Percentiles rank a stretch among this genome's conserved stretches.
These are phyloP conservation scores for Thelaira solivaga DNA, from an alignment of 2,888 invertebrate species.

Conservation along the genomic window DNA sequence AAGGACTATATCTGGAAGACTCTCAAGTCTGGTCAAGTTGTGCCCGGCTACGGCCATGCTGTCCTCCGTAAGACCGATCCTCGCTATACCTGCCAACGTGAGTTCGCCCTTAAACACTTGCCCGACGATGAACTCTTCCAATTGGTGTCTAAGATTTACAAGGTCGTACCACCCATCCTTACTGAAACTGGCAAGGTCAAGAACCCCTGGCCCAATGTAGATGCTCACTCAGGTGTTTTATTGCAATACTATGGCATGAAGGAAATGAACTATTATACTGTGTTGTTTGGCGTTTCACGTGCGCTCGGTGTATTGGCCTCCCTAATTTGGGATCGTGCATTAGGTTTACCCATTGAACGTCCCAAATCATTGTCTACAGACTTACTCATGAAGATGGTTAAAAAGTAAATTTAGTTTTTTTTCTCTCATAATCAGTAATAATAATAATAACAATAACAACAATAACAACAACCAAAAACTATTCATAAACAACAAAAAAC, in stretches of 20 bases:
- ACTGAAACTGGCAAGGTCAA: constrained; percentile 90
- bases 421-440: constrained; percentile 25
- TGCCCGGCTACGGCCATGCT: constrained; percentile 94
- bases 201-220: constrained; percentile 96
- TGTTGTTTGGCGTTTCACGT: constrained; percentile 91
- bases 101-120: constrained; percentile 90
- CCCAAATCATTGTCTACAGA: constrained; percentile 88
- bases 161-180: constrained; percentile 89
- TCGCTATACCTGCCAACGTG: constrained; percentile 88
- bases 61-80: constrained; percentile 92
- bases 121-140: constrained; percentile 88
- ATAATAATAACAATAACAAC: constrained; percentile 21
- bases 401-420: constrained; percentile 70
- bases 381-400: constrained; percentile 77
- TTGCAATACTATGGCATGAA: constrained; percentile 90
- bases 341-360: constrained; percentile 89
- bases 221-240: constrained; percentile 91
- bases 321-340: constrained; percentile 89
- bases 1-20: constrained; percentile 99
- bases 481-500: constrained; percentile 53
- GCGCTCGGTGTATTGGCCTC: constrained; percentile 89
- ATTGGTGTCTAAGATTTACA: constrained; percentile 88
- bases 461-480: constrained; percentile 57
- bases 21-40: constrained; percentile 89
- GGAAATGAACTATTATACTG: constrained; percentile 94